Evolutionary conservation across 2,888 invertebrate species (phyloP).

Genomic region (Drosophila antonietae): DNA sequence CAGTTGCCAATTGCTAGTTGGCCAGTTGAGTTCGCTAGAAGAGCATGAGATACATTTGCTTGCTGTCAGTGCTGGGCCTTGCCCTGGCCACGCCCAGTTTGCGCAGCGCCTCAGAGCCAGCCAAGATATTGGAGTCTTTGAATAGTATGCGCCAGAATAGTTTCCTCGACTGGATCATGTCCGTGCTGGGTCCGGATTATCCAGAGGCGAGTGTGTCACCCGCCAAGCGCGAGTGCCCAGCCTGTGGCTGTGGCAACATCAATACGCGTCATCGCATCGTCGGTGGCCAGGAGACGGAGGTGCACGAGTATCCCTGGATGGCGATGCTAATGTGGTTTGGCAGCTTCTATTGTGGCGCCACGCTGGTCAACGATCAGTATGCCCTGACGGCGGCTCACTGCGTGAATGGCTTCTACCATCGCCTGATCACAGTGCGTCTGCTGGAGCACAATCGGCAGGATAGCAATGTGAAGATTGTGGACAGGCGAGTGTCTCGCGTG

Average conservation of each 20-base stretch:
- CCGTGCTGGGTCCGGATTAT: conserved; percentile 69
- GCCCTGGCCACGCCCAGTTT: conserved; percentile 51
- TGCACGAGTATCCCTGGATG: conserved; percentile 90
- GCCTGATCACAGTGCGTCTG: conserved; percentile 87
- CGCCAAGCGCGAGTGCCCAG: conserved; percentile 69
- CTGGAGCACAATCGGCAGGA: conserved; percentile 90
- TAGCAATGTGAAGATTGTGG: conserved; percentile 79
- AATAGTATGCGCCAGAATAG: conserved; percentile 67
- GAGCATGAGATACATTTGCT: conserved; percentile 47
- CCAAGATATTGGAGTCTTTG: conserved; percentile 59
- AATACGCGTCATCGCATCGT: conserved; percentile 90
- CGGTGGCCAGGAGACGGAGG: conserved; percentile 90
- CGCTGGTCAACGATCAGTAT: conserved; percentile 90
- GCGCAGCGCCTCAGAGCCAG: conserved; percentile 55
- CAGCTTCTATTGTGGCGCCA: conserved; percentile 90
- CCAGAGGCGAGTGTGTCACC: conserved; percentile 42
- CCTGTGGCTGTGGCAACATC: conserved; percentile 88
- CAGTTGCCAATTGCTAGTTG: conserved; percentile 73
- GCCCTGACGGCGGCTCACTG: conserved; percentile 93
- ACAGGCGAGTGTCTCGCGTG: conserved; percentile 84
- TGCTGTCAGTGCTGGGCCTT: conserved; percentile 37
- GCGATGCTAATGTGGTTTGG: conserved; percentile 86
- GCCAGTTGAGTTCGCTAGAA: conserved; percentile 48
- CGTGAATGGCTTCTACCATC: conserved; percentile 87
- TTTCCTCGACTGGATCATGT: conserved; percentile 77